phyloP scores from a whole-genome alignment of 2,113 vertebrate species.

The Zeus faber region DNA sequence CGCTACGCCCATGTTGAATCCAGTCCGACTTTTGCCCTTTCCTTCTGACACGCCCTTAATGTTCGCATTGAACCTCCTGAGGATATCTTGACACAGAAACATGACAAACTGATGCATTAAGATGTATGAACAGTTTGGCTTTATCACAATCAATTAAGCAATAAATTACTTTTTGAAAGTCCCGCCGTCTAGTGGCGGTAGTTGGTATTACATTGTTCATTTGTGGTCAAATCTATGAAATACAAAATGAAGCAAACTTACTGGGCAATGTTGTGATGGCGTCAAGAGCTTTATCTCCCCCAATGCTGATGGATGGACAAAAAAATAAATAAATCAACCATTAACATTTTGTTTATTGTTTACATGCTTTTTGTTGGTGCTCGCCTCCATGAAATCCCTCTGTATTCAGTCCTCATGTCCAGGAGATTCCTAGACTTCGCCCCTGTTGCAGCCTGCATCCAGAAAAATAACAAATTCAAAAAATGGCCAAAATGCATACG shows the following conservation, averaged over 20 bases:
- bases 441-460: constrained; percentile 78
- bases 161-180: no score
- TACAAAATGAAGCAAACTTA: constrained; percentile 66
- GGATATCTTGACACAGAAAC: constrained; percentile 78
- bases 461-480: constrained; percentile 5
- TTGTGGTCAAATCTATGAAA: no score
- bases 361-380: constrained; percentile 7
- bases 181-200: constrained; percentile 39
- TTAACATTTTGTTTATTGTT: not conserved
- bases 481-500: no score
- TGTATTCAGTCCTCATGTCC: constrained; percentile 67
- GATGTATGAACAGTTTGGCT: not conserved
- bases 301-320: constrained; percentile 75
- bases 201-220: constrained; percentile 3
- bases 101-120: not conserved
- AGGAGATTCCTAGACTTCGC: constrained; percentile 68
- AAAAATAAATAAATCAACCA: constrained; percentile 9
- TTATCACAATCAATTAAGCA: not conserved
- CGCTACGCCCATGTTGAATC: constrained; percentile 81
- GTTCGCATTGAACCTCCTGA: constrained; percentile 86
- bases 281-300: constrained; percentile 83
- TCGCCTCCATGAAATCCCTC: constrained; percentile 92
- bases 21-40: constrained; percentile 47
- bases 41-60: constrained; percentile 83
- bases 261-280: constrained; percentile 87